Evolutionary conservation across 2,888 invertebrate genomes (phyloP).

Genomic region (Eristalis tenax): DNA sequence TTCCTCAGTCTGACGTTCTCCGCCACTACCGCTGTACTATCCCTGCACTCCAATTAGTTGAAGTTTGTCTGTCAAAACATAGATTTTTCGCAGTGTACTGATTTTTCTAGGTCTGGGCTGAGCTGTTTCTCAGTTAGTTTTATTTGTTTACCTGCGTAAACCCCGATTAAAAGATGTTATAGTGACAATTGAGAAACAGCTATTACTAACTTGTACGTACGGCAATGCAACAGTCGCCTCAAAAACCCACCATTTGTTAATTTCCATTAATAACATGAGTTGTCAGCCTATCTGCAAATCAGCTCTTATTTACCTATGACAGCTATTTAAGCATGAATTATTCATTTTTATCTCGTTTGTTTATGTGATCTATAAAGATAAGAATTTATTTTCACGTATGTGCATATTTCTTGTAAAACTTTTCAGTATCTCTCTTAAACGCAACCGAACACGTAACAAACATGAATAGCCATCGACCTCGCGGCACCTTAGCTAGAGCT

Average conservation of each 20-base stretch:
- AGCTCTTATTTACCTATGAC: constrained; percentile 26
- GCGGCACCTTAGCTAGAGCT: constrained; percentile 79
- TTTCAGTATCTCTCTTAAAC: background rate
- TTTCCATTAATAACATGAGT: background rate
- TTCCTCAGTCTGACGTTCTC: background rate
- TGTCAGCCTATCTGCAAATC: background rate
- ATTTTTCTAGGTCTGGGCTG: constrained; percentile 51
- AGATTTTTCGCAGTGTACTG: constrained; percentile 45
- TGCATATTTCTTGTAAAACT: background rate
- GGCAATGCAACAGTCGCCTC: too few species aligned
- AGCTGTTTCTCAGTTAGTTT: constrained; percentile 12
- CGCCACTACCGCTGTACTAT: background rate
- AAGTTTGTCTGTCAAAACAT: constrained; percentile 8
- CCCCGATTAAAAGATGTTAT: constrained; percentile 22
- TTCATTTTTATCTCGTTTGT: constrained; percentile 2
- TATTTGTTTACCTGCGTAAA: constrained; percentile 39
- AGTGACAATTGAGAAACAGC: constrained; percentile 5
- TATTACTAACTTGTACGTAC: constrained; percentile 19
- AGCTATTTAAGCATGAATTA: background rate
- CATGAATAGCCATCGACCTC: constrained; percentile 78
- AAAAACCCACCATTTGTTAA: background rate
- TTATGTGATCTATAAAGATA: background rate
- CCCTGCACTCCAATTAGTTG: background rate
- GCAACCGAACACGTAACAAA: constrained; percentile 24
- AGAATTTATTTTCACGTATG: background rate